A percentile compares a stretch with the other conserved stretches of the same genome.
Conservation (phyloP, 2,113 vertebrate genomes). For the Mola mola region DNA sequence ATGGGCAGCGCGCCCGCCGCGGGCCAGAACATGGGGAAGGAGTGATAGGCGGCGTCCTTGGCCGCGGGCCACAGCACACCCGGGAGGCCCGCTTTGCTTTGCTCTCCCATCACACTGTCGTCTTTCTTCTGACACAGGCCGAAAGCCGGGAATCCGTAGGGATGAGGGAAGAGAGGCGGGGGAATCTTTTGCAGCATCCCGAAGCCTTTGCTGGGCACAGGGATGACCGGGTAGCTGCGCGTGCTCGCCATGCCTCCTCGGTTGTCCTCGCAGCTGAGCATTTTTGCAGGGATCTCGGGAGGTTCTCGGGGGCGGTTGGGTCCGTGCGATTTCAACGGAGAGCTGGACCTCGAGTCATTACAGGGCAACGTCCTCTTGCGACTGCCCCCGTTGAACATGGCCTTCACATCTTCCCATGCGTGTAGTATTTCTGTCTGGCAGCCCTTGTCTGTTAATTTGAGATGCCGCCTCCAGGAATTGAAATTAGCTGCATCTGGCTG, state of each 20-base stretch:
- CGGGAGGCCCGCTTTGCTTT: conserved; percentile 75
- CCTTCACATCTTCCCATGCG: conserved; percentile 97
- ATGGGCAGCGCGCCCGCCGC: conserved; percentile 87
- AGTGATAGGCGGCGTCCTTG: conserved; percentile 87
- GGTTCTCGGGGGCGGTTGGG: conserved; percentile 60
- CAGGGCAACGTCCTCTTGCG: conserved; percentile 92
- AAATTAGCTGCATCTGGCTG: conserved; percentile 93
- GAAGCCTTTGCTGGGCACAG: conserved; percentile 95
- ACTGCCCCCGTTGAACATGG: conserved; percentile 96
- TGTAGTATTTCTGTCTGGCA: conserved; percentile 86
- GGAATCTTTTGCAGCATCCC: conserved; percentile 95
- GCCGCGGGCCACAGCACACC: conserved; percentile 83
- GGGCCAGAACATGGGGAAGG: conserved; percentile 96
- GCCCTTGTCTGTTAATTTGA: conserved; percentile 87
- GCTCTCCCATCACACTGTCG: conserved; percentile 80
- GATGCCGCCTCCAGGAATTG: conserved; percentile 93
- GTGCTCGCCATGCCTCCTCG: conserved; percentile 78
- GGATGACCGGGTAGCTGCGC: conserved; percentile 94
- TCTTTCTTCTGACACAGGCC: conserved; percentile 94
- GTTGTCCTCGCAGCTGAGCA: conserved; percentile 81
- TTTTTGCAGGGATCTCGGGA: conserved; percentile 82
- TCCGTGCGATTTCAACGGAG: conserved; percentile 71
- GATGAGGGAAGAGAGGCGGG: conserved; percentile 92
- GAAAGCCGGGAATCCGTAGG: conserved; percentile 93
- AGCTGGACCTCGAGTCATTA: conserved; percentile 66